Percentiles rank a stretch among this genome's conserved stretches.
phyloP scores from a whole-genome alignment of 2,797 vertebrate genomes.

The Rhynchotus rufescens region DNA sequence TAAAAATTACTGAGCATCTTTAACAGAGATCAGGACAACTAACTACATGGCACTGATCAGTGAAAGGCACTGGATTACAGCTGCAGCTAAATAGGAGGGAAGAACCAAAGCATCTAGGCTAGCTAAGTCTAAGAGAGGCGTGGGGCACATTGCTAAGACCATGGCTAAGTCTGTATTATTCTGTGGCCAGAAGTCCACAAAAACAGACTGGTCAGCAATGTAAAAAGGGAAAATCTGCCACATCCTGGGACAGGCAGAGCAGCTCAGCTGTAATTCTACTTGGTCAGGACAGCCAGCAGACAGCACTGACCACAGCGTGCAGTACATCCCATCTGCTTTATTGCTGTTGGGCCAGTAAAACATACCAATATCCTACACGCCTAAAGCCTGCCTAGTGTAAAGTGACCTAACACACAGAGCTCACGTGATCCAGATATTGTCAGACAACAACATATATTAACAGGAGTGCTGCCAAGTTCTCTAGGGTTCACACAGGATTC shows the following conservation, averaged over 20 bases:
- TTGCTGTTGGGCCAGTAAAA: neutral
- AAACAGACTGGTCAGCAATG: rapidly evolving
- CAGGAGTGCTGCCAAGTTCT: neutral
- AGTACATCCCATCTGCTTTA: neutral
- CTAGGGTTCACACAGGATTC: neutral
- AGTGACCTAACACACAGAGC: neutral
- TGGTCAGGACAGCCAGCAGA: neutral
- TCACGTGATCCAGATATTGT: neutral
- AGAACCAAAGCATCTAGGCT: neutral
- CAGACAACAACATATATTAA: neutral
- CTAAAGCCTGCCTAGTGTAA: neutral
- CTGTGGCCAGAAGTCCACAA: neutral
- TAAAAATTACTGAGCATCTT: neutral
- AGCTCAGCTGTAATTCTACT: neutral
- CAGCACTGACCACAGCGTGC: neutral
- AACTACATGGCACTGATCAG: rapidly evolving
- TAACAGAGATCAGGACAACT: neutral
- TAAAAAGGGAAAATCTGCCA: neutral
- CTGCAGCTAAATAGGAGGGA: neutral
- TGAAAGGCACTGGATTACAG: neutral
- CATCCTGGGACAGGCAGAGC: neutral
- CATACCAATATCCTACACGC: neutral
- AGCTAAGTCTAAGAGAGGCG: neutral
- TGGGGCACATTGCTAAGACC: neutral
- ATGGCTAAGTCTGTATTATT: neutral